Evolutionary conservation across 2,888 invertebrate species (phyloP).

Genomic region (Acanthoscelides obtectus): DNA sequence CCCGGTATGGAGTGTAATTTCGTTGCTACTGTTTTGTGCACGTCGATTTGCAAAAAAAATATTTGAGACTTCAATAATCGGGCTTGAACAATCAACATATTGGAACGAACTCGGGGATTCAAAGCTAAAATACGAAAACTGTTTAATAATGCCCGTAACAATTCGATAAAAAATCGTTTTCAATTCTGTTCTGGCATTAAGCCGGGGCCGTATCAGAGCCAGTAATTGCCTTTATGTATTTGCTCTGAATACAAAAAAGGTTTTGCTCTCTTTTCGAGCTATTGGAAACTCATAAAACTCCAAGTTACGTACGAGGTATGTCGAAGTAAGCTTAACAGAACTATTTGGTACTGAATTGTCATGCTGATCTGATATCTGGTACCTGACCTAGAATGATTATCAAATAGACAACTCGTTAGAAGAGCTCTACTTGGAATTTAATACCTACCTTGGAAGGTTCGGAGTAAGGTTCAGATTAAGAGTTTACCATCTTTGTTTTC

Average conservation of each 20-base stretch:
- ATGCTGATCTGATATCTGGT: neutral
- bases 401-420: no score
- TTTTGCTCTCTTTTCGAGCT: neutral
- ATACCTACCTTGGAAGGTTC: no score
- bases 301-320: neutral
- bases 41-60: no score
- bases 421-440: no score
- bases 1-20: no score
- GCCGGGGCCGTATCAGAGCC: neutral
- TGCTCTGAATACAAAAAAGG: neutral
- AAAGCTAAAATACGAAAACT: neutral
- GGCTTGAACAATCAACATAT: neutral
- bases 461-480: no score
- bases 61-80: neutral
- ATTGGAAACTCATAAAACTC: neutral
- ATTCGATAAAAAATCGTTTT: neutral
- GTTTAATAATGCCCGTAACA: neutral
- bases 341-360: neutral
- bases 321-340: neutral
- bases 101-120: neutral
- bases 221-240: neutral
- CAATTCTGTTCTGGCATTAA: neutral
- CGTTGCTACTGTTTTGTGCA: no score
- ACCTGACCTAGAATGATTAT: no score
- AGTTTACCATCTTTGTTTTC: no score